phyloP scores from a whole-genome alignment of 2,113 vertebrate species.

The Brachionichthys hirsutus region DNA sequence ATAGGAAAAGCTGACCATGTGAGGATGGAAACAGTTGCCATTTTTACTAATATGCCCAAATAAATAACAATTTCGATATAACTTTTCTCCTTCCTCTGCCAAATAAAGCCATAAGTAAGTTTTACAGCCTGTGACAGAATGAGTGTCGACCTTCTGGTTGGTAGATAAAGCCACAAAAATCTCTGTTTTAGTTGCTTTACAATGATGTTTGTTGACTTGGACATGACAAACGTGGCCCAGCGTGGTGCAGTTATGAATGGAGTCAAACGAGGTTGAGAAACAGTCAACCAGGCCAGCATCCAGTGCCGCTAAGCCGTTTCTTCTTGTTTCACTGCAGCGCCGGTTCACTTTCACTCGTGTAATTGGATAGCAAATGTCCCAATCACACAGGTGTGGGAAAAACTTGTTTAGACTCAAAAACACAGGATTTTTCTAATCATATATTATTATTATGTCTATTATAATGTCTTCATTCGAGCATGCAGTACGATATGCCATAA shows the following conservation, averaged over 20 bases:
- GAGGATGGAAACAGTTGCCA: neutral
- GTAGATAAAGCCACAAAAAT: conserved; percentile 2
- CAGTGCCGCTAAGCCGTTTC: conserved; percentile 5
- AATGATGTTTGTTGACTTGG: conserved; percentile 8
- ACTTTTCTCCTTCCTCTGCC: conserved; percentile 1
- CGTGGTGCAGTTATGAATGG: neutral
- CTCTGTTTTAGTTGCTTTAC: conserved; percentile 6
- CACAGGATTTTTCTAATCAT: neutral
- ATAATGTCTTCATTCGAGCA: neutral
- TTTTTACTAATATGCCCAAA: conserved; percentile 18
- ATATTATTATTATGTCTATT: neutral
- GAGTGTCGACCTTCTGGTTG: neutral
- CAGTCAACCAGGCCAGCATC: conserved; percentile 8
- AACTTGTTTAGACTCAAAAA: neutral
- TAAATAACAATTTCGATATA: conserved; percentile 7
- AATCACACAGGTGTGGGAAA: conserved; percentile 27
- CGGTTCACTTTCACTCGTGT: conserved; percentile 28
- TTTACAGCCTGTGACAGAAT: conserved; percentile 9
- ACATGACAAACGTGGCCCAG: neutral
- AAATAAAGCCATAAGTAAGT: too few relatives aligned
- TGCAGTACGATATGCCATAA: neutral
- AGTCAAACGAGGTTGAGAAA: conserved; percentile 6
- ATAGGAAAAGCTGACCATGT: conserved; percentile 3
- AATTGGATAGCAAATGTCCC: conserved; percentile 17
- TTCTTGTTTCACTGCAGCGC: conserved; percentile 1